Percentiles rank a stretch among this genome's conserved stretches.
These are phyloP conservation scores for Cecidostiba fungosa DNA, from an alignment of 2,888 invertebrate genomes.

Conservation along the genomic window DNA sequence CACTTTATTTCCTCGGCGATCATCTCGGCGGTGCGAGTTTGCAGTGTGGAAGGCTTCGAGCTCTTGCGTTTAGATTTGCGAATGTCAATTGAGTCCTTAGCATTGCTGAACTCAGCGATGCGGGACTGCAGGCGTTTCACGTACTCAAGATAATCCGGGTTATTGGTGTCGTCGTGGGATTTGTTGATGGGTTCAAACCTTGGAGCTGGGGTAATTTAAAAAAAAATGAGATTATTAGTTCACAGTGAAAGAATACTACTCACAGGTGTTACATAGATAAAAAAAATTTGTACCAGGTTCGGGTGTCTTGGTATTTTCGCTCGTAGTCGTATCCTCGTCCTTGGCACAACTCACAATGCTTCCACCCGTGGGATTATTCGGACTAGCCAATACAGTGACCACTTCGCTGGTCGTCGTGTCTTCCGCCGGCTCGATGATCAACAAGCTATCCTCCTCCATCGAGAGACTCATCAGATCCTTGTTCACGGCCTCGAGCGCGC, in stretches of 20 bases:
- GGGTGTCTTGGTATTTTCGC: slow-evolving; percentile 46
- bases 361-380: slow-evolving; percentile 76
- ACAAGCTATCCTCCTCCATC: slow-evolving; percentile 84
- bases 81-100: slow-evolving; percentile 86
- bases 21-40: slow-evolving; percentile 79
- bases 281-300: slow-evolving; percentile 12
- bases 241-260: slow-evolving; percentile 30
- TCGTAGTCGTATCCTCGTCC: slow-evolving; percentile 34
- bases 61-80: slow-evolving; percentile 82
- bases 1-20: slow-evolving; percentile 79
- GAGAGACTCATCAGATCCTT: slow-evolving; percentile 72
- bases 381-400: slow-evolving; percentile 82
- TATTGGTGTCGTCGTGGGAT: slow-evolving; percentile 72
- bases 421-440: slow-evolving; percentile 83
- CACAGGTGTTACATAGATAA: not conserved
- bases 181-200: slow-evolving; percentile 48
- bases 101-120: slow-evolving; percentile 87
- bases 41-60: slow-evolving; percentile 7
- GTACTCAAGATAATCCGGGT: slow-evolving; percentile 82
- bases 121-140: slow-evolving; percentile 86
- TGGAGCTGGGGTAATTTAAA: not conserved
- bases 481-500: slow-evolving; percentile 79
- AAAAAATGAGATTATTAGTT: not conserved
- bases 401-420: slow-evolving; percentile 82
- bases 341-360: slow-evolving; percentile 50